A percentile compares a stretch with the other conserved stretches of the same genome.
Evolutionary conservation across 2,113 vertebrate species (phyloP).

Genomic region (Chloropsis hardwickii): DNA sequence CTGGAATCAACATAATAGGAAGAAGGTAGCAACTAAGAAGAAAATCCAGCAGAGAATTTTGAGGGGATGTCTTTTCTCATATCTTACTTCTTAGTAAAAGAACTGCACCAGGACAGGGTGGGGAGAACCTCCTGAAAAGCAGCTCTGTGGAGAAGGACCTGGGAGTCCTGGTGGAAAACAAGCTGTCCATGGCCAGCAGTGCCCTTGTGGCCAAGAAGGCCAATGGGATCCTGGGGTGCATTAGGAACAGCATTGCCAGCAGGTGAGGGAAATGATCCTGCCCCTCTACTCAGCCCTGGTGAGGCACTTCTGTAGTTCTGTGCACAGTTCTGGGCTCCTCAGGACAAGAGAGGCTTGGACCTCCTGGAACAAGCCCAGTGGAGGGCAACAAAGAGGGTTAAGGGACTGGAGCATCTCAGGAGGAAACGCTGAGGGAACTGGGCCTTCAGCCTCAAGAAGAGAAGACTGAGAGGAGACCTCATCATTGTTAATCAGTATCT

Average conservation of each 20-base stretch:
- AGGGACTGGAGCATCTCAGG: fast-evolving
- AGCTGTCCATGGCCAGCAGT: not conserved
- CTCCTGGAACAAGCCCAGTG: not conserved
- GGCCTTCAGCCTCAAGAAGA: not conserved
- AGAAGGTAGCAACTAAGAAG: not conserved
- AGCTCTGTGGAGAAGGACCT: not conserved
- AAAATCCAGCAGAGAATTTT: not conserved
- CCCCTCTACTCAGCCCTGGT: not conserved
- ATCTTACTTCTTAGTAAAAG: not conserved
- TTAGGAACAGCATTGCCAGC: not conserved
- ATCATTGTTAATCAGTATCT: not conserved
- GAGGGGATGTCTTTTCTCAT: not conserved
- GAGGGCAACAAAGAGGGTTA: not conserved
- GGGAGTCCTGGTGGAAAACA: not conserved
- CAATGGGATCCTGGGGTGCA: not conserved
- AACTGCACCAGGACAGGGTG: not conserved
- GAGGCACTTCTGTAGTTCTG: not conserved
- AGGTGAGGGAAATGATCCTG: not conserved
- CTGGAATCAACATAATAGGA: not conserved
- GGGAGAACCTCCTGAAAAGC: not conserved
- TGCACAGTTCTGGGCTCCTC: not conserved
- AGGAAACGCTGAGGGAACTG: not conserved
- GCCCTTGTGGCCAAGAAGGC: not conserved
- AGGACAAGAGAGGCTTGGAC: not conserved
- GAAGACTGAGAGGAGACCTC: not conserved